Base-by-base conservation (phyloP, 2,888 invertebrate species). In the Saturnia pavonia region DNA sequence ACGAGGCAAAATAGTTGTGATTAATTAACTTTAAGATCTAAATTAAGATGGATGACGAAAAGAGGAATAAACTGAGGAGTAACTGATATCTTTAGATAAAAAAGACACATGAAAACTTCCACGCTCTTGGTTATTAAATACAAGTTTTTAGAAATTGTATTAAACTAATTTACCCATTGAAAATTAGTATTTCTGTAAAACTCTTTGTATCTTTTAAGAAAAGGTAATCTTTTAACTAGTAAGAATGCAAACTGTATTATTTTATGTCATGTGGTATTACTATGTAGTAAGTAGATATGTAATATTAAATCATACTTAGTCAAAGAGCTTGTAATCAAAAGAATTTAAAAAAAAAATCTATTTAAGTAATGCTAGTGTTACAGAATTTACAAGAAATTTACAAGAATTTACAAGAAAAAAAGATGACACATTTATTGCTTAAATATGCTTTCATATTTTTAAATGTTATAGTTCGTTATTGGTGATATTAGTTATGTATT, bases 1-100 rank as follows among this genome's bases (percentile, higher is more conserved):
- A 82, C 82, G 14, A 86, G 83, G 78, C 85, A 85, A 67, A 84
- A 78, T 54, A 70, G 22, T 27, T 70, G 70, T 43, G 65, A 66
- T 22, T 67, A 71, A 66, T 45, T 19, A 54, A 63, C 66, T 40
- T 65, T 65, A 65, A 8, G 4, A 40, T 22, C 40, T 67, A 22
- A 12, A 12, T 27, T 14, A 27, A 27, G 14, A 60, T 27, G 27
- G 14, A 60, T 7, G 3, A 27, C 22, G 11, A 27, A 27, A 60
- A 14, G 14, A 12, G 22, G 22, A 25, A 60, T 27, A 4, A 27
- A 60, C 19, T 27, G 27, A 11, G 11, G 22, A 11, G 27, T 27
- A 60, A 27, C 25, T 27, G 57, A 11, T 54, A 54, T 48, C 19
- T 34, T n/a, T n/a, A n/a, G n/a, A n/a, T n/a, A n/a, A n/a, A n/a